Percentiles rank a stretch among this genome's conserved stretches.
Evolutionary conservation across 2,888 invertebrate species (phyloP).

Genomic region (Dermolepida albohirtum): DNA sequence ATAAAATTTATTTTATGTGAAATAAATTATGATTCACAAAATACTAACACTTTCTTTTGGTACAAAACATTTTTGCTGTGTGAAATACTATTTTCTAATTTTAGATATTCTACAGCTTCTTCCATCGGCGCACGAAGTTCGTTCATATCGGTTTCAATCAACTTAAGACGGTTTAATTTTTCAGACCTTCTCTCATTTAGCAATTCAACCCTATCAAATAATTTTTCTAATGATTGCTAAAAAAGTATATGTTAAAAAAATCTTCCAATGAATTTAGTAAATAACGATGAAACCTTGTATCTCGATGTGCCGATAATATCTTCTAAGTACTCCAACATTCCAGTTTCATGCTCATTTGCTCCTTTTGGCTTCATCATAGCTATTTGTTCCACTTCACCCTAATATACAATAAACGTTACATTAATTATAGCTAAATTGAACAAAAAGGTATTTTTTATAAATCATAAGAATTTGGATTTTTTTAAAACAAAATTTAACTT

Average conservation of each 20-base stretch:
- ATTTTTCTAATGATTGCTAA: constrained; percentile 80
- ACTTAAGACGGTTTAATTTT: constrained; percentile 85
- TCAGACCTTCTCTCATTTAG: constrained; percentile 80
- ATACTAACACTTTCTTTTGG: constrained; percentile 75
- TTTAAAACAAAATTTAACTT: no score
- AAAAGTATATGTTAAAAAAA: constrained; percentile 18
- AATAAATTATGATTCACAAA: constrained; percentile 2
- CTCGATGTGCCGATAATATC: constrained; percentile 95
- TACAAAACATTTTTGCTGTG: constrained; percentile 77
- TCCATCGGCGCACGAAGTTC: constrained; percentile 83
- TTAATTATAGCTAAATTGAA: no score
- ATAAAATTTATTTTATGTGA: constrained; percentile 22
- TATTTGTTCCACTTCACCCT: constrained; percentile 99
- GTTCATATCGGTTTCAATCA: constrained; percentile 84
- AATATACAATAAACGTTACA: constrained; percentile 43
- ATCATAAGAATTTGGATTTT: no score
- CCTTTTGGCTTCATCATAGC: constrained; percentile 98
- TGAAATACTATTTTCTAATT: constrained; percentile 81
- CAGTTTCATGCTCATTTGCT: constrained; percentile 85
- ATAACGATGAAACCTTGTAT: constrained; percentile 69
- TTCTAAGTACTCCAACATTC: constrained; percentile 98
- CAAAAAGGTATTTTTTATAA: no score
- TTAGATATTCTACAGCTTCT: constrained; percentile 81
- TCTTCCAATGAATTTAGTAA: neutral
- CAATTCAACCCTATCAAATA: constrained; percentile 79